Evolutionary conservation across 1,140 invertebrate species (phyloP).

Genomic region (Anoplolepis gracilipes): DNA sequence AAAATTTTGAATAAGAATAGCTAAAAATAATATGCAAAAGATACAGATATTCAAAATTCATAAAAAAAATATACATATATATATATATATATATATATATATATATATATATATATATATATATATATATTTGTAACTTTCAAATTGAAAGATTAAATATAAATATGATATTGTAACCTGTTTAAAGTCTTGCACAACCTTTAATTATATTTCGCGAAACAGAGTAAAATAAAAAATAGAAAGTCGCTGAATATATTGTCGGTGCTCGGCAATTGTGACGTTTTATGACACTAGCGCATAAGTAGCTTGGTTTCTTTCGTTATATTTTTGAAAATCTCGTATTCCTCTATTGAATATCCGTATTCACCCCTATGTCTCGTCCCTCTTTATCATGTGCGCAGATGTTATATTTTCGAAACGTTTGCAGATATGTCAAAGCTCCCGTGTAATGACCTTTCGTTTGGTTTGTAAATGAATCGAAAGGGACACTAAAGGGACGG

Average conservation of each 20-base stretch:
- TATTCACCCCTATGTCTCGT: background rate
- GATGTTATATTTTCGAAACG: constrained; percentile 47
- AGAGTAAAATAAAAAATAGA: background rate
- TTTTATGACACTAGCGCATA: background rate
- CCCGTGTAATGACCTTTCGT: constrained; percentile 68
- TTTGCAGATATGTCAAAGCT: constrained; percentile 66
- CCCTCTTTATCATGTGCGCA: constrained; percentile 37
- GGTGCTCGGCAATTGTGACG: background rate
- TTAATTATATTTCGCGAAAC: background rate
- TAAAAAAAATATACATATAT: too few species aligned
- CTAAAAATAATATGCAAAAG: too few species aligned
- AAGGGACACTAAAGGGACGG: too few species aligned
- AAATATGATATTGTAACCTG: background rate
- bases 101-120: too few species aligned
- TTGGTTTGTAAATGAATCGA: constrained; percentile 73
- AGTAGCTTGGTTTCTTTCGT: background rate
- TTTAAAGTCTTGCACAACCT: background rate
- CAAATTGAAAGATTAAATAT: background rate
- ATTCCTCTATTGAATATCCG: constrained; percentile 3
- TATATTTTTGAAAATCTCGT: background rate
- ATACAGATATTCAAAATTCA: too few species aligned
- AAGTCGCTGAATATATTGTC: background rate
- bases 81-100: too few species aligned
- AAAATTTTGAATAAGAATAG: background rate
- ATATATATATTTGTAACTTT: background rate